These are phyloP conservation scores for Tragopan temminckii DNA, from an alignment of 2,797 vertebrate genomes.

Conservation along the genomic window DNA sequence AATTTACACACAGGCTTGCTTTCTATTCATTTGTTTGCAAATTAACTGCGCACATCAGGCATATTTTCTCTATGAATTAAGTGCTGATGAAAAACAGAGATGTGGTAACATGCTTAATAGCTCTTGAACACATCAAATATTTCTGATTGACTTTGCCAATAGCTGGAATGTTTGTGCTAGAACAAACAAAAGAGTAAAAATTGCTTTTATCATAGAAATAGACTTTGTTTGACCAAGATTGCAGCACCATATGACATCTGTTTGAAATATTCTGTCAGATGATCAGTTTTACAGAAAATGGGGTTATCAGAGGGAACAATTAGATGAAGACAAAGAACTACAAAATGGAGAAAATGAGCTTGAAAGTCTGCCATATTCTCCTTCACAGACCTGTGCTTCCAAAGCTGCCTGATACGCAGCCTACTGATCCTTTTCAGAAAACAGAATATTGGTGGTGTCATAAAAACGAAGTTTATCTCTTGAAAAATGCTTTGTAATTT, in stretches of 20 bases:
- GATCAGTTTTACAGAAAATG: neutral
- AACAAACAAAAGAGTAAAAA: neutral
- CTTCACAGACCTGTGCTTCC: neutral
- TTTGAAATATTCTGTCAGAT: neutral
- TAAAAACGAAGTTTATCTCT: neutral
- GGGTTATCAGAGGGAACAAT: neutral
- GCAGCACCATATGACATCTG: neutral
- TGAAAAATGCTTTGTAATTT: neutral
- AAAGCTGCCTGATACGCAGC: neutral
- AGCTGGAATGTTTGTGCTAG: neutral
- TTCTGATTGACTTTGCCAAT: neutral
- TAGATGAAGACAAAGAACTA: neutral
- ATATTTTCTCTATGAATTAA: neutral
- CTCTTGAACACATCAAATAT: neutral
- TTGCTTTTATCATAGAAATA: neutral
- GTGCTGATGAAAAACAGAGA: conserved; percentile 18
- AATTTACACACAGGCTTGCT: neutral
- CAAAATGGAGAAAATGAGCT: neutral
- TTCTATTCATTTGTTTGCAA: neutral
- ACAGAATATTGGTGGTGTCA: neutral
- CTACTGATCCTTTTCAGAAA: neutral
- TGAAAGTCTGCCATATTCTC: neutral
- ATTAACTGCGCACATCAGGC: neutral
- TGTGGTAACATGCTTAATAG: neutral
- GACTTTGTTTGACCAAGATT: neutral